phyloP scores from a whole-genome alignment of 2,797 vertebrate genomes.

The Oreochromis grahami region DNA sequence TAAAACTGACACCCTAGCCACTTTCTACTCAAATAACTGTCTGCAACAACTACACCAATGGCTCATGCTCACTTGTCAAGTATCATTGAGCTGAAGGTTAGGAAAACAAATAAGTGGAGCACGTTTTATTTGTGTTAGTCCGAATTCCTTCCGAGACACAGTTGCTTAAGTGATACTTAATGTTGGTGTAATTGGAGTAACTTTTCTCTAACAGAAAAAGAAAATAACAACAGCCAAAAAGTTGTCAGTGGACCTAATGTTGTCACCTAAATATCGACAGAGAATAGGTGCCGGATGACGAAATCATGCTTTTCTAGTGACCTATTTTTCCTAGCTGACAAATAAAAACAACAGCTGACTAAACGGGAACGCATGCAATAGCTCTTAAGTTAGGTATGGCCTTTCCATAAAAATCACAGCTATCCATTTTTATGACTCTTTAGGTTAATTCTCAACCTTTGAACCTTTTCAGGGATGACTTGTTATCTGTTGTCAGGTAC shows the following conservation, averaged over 20 bases:
- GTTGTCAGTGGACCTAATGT: background rate
- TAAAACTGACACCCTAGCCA: background rate
- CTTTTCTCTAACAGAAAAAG: slow-evolving; percentile 1
- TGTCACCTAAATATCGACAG: background rate
- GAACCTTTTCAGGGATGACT: background rate
- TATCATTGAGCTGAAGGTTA: slow-evolving; percentile 35
- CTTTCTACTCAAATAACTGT: slow-evolving; percentile 18
- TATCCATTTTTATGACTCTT: slow-evolving; percentile 7
- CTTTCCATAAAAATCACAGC: background rate
- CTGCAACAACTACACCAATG: slow-evolving; percentile 13
- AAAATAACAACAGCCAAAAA: background rate
- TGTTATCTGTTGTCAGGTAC: background rate
- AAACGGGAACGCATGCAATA: background rate
- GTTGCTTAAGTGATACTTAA: slow-evolving; percentile 2
- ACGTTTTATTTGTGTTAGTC: slow-evolving; percentile 33
- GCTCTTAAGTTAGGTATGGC: background rate
- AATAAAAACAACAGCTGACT: background rate
- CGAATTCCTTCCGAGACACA: slow-evolving; percentile 19
- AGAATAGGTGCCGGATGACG: background rate
- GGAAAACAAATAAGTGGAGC: slow-evolving; percentile 50
- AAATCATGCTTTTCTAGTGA: background rate
- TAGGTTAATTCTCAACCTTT: slow-evolving; percentile 28
- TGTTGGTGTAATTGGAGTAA: background rate
- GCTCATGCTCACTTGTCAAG: background rate
- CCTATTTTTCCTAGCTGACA: background rate